These are phyloP conservation scores for Drosophila anomalata DNA, from an alignment of 2,888 invertebrate species.

Conservation along the genomic window DNA sequence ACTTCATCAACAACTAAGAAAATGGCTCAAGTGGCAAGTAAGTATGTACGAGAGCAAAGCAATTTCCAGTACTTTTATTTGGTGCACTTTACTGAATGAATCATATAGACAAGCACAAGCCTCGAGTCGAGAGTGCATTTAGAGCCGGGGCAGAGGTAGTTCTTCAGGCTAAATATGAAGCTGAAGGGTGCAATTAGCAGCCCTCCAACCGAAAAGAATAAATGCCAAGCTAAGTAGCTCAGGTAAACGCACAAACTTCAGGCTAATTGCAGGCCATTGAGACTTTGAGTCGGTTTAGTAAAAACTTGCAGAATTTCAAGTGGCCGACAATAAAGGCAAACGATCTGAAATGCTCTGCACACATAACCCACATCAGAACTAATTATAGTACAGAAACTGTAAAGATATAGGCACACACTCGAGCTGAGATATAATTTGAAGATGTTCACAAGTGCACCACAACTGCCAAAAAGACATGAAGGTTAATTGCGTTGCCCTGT, in stretches of 20 bases:
- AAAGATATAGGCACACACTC: slow-evolving; percentile 26
- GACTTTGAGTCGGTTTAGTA: slow-evolving; percentile 42
- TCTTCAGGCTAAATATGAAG: slow-evolving; percentile 29
- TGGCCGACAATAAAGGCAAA: slow-evolving; percentile 43
- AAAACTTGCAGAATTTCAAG: slow-evolving; percentile 52
- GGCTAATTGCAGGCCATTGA: slow-evolving; percentile 73
- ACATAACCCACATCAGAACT: slow-evolving; percentile 1
- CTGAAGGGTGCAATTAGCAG: slow-evolving; percentile 69
- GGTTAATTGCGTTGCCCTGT: slow-evolving; percentile 70
- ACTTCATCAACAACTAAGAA: slow-evolving; percentile 11
- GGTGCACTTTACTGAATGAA: slow-evolving; percentile 26
- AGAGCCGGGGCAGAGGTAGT: slow-evolving; percentile 18
- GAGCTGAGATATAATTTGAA: slow-evolving; percentile 46
- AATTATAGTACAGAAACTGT: background rate
- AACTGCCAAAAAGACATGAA: slow-evolving; percentile 77
- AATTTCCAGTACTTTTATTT: slow-evolving; percentile 14
- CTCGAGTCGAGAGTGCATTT: slow-evolving; percentile 23
- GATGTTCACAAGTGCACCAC: slow-evolving; percentile 63
- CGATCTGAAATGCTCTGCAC: slow-evolving; percentile 26
- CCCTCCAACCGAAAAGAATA: slow-evolving; percentile 47
- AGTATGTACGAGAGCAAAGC: background rate
- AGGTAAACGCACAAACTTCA: slow-evolving; percentile 53
- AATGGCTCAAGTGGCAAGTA: slow-evolving; percentile 7
- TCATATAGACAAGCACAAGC: slow-evolving; percentile 35
- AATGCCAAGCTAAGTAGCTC: slow-evolving; percentile 53